These are phyloP conservation scores for Opisthograptis luteolata DNA, from an alignment of 2,888 invertebrate genomes.

Conservation along the genomic window DNA sequence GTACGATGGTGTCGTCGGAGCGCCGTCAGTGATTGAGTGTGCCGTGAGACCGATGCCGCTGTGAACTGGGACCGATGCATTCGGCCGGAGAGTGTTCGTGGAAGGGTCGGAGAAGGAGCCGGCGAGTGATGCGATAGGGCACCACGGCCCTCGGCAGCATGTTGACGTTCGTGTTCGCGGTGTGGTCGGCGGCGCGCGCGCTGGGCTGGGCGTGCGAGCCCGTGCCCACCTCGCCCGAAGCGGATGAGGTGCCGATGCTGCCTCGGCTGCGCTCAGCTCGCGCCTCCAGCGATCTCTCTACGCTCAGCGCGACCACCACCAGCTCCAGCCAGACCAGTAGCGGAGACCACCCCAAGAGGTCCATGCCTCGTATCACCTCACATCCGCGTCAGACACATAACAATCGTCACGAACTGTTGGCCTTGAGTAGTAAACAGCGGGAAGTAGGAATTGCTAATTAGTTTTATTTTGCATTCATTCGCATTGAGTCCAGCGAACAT, in stretches of 20 bases:
- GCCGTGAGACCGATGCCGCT: slow-evolving; percentile 44
- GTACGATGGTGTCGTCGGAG: slow-evolving; percentile 44
- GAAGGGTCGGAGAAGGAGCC: slow-evolving; percentile 58
- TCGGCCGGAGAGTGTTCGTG: slow-evolving; percentile 53
- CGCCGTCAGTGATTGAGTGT: slow-evolving; percentile 45
- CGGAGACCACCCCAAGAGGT: slow-evolving; percentile 77
- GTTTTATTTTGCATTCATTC: slow-evolving; percentile 10
- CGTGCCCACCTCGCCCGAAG: slow-evolving; percentile 61
- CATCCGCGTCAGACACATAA: slow-evolving; percentile 5
- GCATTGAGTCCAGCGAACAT: neutral
- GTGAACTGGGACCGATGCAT: slow-evolving; percentile 65
- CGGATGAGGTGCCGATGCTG: slow-evolving; percentile 71
- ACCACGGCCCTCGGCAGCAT: slow-evolving; percentile 53
- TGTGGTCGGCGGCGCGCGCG: slow-evolving; percentile 86
- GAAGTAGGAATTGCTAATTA: slow-evolving; percentile 9
- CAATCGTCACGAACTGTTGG: slow-evolving; percentile 6
- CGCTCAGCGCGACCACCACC: slow-evolving; percentile 78
- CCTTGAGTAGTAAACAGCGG: slow-evolving; percentile 1
- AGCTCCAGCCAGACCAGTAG: slow-evolving; percentile 78
- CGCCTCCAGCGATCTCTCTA: slow-evolving; percentile 79
- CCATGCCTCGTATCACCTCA: slow-evolving; percentile 39
- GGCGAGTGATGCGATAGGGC: slow-evolving; percentile 65
- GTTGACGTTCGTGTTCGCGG: slow-evolving; percentile 86
- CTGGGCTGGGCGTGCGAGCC: slow-evolving; percentile 74
- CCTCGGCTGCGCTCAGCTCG: slow-evolving; percentile 78